Percentiles rank a stretch among this genome's conserved stretches.
These are phyloP conservation scores for Malurus elegans DNA, from an alignment of 2,113 vertebrate species.

Conservation along the genomic window DNA sequence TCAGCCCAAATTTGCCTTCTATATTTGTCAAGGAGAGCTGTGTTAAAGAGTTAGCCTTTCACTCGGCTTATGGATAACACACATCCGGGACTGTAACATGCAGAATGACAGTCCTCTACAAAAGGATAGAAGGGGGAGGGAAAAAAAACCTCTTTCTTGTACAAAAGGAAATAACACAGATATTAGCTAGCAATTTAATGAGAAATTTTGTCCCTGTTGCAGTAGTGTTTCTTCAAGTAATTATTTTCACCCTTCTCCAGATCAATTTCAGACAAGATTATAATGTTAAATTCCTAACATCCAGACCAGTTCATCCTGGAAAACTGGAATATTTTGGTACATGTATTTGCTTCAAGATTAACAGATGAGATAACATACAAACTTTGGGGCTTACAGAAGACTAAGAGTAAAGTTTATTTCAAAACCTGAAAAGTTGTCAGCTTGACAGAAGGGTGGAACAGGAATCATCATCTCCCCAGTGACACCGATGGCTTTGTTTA, in stretches of 20 bases:
- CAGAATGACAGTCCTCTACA: neutral
- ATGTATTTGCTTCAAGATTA: neutral
- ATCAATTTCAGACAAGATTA: neutral
- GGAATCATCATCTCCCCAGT: neutral
- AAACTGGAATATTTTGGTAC: neutral
- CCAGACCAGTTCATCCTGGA: neutral
- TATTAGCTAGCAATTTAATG: neutral
- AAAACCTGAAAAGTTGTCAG: neutral
- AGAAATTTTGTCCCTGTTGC: neutral
- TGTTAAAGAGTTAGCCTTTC: neutral
- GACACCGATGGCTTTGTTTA: neutral
- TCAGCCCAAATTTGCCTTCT: neutral
- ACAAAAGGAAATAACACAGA: neutral
- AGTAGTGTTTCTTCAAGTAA: neutral
- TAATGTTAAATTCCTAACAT: neutral
- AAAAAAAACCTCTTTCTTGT: neutral
- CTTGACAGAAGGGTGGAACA: neutral
- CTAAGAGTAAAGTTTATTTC: neutral
- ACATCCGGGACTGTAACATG: neutral
- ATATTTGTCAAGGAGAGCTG: neutral
- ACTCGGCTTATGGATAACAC: neutral
- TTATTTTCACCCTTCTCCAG: neutral
- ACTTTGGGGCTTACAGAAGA: neutral
- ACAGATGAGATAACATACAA: neutral
- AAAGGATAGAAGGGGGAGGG: rapidly evolving